Conservation (phyloP, 2,888 invertebrate species). For the Noctua pronuba region DNA sequence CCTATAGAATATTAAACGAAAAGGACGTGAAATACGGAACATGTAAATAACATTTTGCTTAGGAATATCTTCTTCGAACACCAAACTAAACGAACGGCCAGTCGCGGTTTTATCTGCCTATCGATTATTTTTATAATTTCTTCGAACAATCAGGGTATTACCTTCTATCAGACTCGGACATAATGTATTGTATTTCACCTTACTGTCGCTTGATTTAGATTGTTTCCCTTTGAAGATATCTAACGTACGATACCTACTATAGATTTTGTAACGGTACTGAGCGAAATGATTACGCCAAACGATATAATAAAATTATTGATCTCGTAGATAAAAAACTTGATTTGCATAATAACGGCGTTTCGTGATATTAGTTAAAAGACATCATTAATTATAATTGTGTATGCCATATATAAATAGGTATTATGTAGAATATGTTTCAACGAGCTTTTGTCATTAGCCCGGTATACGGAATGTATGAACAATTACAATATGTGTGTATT, state of each 20-base stretch:
- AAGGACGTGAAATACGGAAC: conserved; percentile 44
- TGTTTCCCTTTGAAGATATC: conserved; percentile 53
- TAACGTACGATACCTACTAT: conserved; percentile 38
- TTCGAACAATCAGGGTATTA: conserved; percentile 75
- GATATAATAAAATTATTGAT: conserved; percentile 69
- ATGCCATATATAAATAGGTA: conserved; percentile 78
- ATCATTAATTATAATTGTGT: conserved; percentile 75
- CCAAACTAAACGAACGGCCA: conserved; percentile 65
- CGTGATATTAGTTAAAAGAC: conserved; percentile 80
- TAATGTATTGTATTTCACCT: conserved; percentile 60
- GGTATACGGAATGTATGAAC: conserved; percentile 82
- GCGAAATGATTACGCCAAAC: conserved; percentile 61
- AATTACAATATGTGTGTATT: conserved; percentile 72
- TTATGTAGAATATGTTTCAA: conserved; percentile 85
- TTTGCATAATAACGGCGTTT: conserved; percentile 78
- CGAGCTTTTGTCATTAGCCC: conserved; percentile 89
- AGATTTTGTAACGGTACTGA: conserved; percentile 62
- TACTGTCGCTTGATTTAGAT: conserved; percentile 59
- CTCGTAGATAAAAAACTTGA: conserved; percentile 75
- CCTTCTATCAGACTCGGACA: conserved; percentile 61
- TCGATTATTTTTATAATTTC: conserved; percentile 67
- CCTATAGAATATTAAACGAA: conserved; percentile 64
- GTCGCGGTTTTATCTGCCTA: conserved; percentile 67
- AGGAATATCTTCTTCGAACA: conserved; percentile 65
- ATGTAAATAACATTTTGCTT: conserved; percentile 67